Conservation (phyloP, 2,888 invertebrate genomes). For the Pelosia muscerda region DNA sequence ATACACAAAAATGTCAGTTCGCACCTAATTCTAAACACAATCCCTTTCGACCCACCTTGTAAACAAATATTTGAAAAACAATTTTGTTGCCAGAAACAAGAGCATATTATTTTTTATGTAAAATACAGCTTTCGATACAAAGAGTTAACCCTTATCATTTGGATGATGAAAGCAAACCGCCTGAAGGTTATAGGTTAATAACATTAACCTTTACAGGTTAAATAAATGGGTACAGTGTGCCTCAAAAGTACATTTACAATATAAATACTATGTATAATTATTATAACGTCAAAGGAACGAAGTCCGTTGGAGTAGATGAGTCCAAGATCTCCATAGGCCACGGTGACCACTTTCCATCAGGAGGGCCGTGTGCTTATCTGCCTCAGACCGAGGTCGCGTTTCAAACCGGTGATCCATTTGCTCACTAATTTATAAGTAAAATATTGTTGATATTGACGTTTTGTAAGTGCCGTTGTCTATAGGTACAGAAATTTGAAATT, state of each 20-base stretch:
- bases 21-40: background rate
- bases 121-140: conserved; percentile 4
- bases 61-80: conserved; percentile 7
- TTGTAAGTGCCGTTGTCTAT: too few relatives aligned
- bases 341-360: too few relatives aligned
- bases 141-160: conserved; percentile 15
- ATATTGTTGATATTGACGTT: too few relatives aligned
- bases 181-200: background rate
- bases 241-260: background rate
- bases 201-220: background rate
- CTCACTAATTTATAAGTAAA: too few relatives aligned
- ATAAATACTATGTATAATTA: too few relatives aligned
- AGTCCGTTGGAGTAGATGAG: too few relatives aligned
- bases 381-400: too few relatives aligned
- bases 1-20: background rate
- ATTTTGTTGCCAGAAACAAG: conserved; percentile 2
- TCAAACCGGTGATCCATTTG: too few relatives aligned
- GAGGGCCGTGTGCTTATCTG: too few relatives aligned
- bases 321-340: too few relatives aligned
- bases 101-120: background rate
- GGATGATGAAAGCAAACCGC: conserved; percentile 8
- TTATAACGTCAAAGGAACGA: too few relatives aligned
- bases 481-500: too few relatives aligned
- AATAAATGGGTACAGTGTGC: background rate
- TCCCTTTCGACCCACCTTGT: background rate